phyloP scores from a whole-genome alignment of 2,797 vertebrate genomes.

The Rhinichthys osculus region DNA sequence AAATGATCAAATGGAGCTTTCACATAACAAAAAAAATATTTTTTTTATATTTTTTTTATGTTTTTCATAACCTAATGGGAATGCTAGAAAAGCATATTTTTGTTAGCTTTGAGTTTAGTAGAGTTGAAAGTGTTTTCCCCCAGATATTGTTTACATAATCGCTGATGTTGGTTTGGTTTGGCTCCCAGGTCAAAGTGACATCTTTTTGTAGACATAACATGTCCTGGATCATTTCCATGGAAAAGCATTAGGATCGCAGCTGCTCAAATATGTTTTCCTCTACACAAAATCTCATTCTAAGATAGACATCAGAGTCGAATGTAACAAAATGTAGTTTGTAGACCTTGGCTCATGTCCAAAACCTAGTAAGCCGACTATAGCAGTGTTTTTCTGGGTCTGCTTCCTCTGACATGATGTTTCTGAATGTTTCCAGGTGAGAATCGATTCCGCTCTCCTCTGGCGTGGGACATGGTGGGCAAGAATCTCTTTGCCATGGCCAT shows the following conservation, averaged over 20 bases:
- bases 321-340: neutral
- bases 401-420: slow-evolving; percentile 1
- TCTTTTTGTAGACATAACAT: neutral
- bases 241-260: neutral
- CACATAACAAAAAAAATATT: neutral
- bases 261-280: neutral
- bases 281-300: neutral
- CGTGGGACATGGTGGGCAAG: slow-evolving; percentile 97
- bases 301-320: slow-evolving; percentile 1
- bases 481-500: slow-evolving; percentile 99
- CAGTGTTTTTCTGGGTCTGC: slow-evolving; percentile 10
- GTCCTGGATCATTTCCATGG: slow-evolving; percentile 12
- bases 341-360: neutral
- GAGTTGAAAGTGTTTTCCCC: neutral
- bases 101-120: neutral
- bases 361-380: too few relatives aligned
- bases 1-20: neutral
- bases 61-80: neutral
- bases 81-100: neutral
- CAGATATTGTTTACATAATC: neutral
- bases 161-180: neutral
- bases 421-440: slow-evolving; percentile 85
- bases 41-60: too few relatives aligned
- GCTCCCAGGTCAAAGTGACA: slow-evolving; percentile 15
- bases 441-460: slow-evolving; percentile 92